Evolutionary conservation across 2,888 invertebrate species (phyloP).

Genomic region (Caenorhabditis sp.): DNA sequence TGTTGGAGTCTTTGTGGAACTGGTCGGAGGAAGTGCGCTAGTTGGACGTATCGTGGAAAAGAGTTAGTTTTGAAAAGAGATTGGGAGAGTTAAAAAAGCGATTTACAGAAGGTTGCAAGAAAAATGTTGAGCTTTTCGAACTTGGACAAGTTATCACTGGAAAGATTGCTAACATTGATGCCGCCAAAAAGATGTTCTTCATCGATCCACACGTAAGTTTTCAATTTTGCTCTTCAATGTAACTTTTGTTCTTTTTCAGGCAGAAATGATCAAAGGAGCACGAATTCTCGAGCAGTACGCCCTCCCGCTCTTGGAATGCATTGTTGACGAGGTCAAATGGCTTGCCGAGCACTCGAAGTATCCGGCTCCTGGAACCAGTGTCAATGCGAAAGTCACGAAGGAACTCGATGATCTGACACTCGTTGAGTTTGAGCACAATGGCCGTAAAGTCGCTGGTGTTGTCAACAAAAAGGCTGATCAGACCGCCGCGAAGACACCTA

Average conservation of each 20-base stretch:
- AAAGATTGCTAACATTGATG: slow-evolving; percentile 41
- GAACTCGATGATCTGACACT: slow-evolving; percentile 58
- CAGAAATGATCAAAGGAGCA: slow-evolving; percentile 39
- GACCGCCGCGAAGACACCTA: not conserved
- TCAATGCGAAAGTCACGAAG: slow-evolving; percentile 43
- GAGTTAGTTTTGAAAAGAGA: slow-evolving; percentile 17
- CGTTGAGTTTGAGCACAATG: slow-evolving; percentile 51
- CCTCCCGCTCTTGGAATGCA: slow-evolving; percentile 47
- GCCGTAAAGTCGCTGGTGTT: slow-evolving; percentile 54
- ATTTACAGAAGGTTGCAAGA: slow-evolving; percentile 30
- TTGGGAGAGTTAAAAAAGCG: not conserved
- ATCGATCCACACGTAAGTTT: slow-evolving; percentile 49
- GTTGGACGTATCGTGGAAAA: slow-evolving; percentile 55
- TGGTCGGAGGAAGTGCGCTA: slow-evolving; percentile 70
- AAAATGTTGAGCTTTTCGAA: slow-evolving; percentile 42
- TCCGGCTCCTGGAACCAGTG: slow-evolving; percentile 46
- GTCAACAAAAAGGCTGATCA: slow-evolving; percentile 34
- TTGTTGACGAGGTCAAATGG: slow-evolving; percentile 57
- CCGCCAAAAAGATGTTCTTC: slow-evolving; percentile 29
- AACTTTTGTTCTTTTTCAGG: no score
- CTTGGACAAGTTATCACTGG: slow-evolving; percentile 53
- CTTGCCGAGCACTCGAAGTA: slow-evolving; percentile 47
- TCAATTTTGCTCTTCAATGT: not conserved
- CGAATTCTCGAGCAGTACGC: slow-evolving; percentile 34
- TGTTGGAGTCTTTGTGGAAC: slow-evolving; percentile 62